Percentiles rank a stretch among this genome's conserved stretches.
Evolutionary conservation across 1,140 invertebrate genomes (phyloP).

Genomic region (Proales similis): DNA sequence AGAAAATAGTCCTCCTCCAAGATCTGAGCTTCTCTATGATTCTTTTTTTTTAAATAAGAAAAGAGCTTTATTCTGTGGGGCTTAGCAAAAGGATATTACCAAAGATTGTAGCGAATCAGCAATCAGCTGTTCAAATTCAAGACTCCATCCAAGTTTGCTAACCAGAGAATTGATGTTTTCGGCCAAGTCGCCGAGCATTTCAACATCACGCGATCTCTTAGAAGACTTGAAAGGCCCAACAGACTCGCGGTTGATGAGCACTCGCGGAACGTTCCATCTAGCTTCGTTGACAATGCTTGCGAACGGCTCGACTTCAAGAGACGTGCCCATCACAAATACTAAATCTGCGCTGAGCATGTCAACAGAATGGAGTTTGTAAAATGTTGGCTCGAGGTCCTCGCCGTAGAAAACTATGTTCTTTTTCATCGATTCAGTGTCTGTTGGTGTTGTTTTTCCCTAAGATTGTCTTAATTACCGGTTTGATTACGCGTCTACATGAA

Average conservation of each 20-base stretch:
- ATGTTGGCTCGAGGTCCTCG: constrained; percentile 75
- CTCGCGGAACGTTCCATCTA: constrained; percentile 2
- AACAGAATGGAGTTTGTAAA: constrained; percentile 70
- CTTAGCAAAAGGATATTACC: no score
- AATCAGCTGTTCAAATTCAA: constrained; percentile 13
- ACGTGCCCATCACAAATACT: constrained; percentile 80
- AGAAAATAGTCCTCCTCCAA: no score
- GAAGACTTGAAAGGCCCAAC: constrained; percentile 12
- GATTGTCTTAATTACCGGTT: background rate
- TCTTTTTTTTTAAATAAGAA: no score
- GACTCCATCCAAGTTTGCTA: constrained; percentile 13
- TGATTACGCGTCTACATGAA: constrained; percentile 13
- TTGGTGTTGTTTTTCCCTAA: background rate
- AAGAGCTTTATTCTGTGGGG: no score
- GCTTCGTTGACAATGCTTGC: constrained; percentile 4
- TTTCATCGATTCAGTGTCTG: constrained; percentile 65
- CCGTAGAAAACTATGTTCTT: constrained; percentile 92
- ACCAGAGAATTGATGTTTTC: background rate
- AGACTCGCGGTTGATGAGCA: constrained; percentile 29
- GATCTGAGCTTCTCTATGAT: no score
- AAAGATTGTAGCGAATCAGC: no score
- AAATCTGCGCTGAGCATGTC: constrained; percentile 78
- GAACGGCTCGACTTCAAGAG: constrained; percentile 53
- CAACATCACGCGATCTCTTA: constrained; percentile 8
- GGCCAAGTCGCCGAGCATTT: constrained; percentile 17